Evolutionary conservation across 2,797 vertebrate genomes (phyloP).

Genomic region (Enoplosus armatus): DNA sequence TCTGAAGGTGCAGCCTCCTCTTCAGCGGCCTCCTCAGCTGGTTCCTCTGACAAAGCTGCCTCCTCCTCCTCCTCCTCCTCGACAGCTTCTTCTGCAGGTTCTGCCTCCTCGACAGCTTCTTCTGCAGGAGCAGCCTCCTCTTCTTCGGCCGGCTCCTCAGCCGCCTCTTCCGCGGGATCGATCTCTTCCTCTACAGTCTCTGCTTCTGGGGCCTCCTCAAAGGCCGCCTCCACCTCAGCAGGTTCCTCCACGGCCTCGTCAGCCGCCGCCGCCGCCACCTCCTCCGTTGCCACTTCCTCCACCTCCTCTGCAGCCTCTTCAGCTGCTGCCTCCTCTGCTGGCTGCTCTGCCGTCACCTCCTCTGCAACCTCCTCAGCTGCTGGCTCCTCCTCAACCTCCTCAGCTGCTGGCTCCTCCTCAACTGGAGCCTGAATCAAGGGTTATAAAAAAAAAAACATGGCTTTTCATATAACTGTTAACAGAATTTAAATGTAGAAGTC

Average conservation of each 20-base stretch:
- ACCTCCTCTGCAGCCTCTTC: slow-evolving; percentile 18
- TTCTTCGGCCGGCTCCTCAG: not conserved
- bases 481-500: no score
- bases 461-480: no score
- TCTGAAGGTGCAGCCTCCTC: slow-evolving; percentile 14
- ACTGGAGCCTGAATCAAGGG: not conserved
- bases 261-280: slow-evolving; percentile 4
- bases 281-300: not conserved
- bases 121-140: not conserved
- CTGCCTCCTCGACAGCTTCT: not conserved
- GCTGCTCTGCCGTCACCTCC: slow-evolving; percentile 18
- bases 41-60: not conserved
- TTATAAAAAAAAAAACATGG: not conserved
- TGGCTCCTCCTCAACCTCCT: slow-evolving; percentile 18
- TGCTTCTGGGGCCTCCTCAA: not conserved
- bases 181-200: not conserved
- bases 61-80: slow-evolving; percentile 27
- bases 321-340: slow-evolving; percentile 13
- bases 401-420: slow-evolving; percentile 9
- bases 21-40: slow-evolving; percentile 24
- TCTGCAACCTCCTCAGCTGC: slow-evolving; percentile 12
- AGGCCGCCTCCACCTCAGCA: no score
- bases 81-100: not conserved
- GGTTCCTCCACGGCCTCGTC: not conserved
- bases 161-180: not conserved